Conservation (phyloP, 2,113 vertebrate species). For the Macaca mulatta region DNA sequence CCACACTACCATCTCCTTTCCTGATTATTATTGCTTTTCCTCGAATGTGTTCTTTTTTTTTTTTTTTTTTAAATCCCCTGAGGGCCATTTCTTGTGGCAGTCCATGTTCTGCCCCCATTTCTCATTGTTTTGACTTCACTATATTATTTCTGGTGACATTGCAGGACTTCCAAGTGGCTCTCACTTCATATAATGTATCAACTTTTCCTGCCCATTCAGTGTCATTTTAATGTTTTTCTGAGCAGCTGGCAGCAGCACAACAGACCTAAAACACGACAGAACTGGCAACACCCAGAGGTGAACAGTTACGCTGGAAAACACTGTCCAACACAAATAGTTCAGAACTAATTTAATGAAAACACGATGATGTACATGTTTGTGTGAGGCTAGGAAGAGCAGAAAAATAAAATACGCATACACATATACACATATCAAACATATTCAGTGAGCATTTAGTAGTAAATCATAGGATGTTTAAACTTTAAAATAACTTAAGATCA, state of each 20-base stretch:
- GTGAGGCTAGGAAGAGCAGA: not conserved
- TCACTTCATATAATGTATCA: conserved; percentile 56
- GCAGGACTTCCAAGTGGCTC: conserved; percentile 65
- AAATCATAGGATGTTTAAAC: not conserved
- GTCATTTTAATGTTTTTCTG: conserved; percentile 42
- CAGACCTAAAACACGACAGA: conserved; percentile 42
- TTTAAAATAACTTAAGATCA: not conserved
- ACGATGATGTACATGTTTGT: not conserved
- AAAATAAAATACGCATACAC: not conserved
- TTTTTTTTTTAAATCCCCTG: not conserved
- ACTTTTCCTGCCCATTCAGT: conserved; percentile 47
- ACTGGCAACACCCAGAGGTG: not conserved
- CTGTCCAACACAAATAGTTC: not conserved
- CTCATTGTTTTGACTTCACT: conserved; percentile 43
- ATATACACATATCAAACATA: not conserved
- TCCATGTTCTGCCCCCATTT: not conserved
- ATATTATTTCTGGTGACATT: conserved; percentile 60
- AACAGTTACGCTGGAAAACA: not conserved
- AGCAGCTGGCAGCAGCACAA: conserved; percentile 23
- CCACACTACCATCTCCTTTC: not conserved
- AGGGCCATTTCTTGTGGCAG: not conserved
- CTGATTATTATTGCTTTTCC: not conserved
- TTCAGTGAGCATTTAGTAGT: not conserved
- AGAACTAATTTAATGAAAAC: not conserved
- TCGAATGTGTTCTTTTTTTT: not conserved